Evolutionary conservation across 2,113 vertebrate genomes (phyloP).

Genomic region (Pteruthius melanotis): DNA sequence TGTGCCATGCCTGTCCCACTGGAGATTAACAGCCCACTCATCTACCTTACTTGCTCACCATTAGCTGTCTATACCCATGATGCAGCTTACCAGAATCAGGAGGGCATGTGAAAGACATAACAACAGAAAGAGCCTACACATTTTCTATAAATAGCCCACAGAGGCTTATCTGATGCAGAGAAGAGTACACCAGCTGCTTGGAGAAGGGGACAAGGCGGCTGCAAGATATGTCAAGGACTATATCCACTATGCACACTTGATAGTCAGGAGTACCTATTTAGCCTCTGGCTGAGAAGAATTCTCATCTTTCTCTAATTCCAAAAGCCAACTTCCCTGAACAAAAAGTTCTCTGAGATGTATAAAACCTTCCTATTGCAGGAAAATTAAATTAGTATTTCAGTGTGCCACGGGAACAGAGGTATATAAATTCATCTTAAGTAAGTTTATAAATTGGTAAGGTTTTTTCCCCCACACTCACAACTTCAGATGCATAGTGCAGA

Average conservation of each 20-base stretch:
- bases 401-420: not conserved
- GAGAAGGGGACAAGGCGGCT: not conserved
- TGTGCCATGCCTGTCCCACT: not conserved
- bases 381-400: not conserved
- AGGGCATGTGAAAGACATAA: not conserved
- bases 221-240: not conserved
- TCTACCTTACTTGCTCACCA: not conserved
- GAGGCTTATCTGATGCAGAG: not conserved
- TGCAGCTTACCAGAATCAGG: not conserved
- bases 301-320: not conserved
- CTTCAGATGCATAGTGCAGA: not conserved
- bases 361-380: not conserved
- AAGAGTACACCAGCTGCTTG: not conserved
- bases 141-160: not conserved
- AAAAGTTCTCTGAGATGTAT: not conserved
- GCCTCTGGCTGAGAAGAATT: not conserved
- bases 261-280: not conserved
- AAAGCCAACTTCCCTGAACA: not conserved
- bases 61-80: not conserved
- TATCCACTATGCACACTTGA: not conserved
- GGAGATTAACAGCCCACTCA: not conserved
- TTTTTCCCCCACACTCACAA: not conserved
- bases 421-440: not conserved
- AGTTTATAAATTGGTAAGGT: not conserved
- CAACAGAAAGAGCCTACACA: not conserved